These are phyloP conservation scores for Drosophila anomelani DNA, from an alignment of 2,888 invertebrate species.

Conservation along the genomic window DNA sequence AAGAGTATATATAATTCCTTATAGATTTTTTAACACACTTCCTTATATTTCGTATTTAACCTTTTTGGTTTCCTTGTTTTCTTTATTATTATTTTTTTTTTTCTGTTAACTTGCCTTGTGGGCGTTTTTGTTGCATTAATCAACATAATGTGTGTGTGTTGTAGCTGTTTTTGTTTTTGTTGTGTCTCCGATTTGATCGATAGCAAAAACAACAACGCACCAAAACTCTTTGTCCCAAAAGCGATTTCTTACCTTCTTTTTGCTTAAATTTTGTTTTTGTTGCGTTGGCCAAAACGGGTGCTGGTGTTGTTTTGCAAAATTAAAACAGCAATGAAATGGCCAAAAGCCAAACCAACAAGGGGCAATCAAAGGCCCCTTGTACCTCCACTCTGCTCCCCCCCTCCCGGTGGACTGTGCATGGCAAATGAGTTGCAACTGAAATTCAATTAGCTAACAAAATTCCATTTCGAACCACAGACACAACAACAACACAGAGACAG, in stretches of 20 bases:
- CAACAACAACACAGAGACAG: slow-evolving; percentile 41
- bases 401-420: slow-evolving; percentile 58
- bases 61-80: slow-evolving; percentile 2
- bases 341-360: slow-evolving; percentile 68
- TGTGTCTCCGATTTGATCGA: slow-evolving; percentile 43
- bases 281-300: slow-evolving; percentile 32
- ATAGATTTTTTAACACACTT: not conserved
- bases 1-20: not conserved
- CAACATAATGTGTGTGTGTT: slow-evolving; percentile 65
- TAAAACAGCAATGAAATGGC: slow-evolving; percentile 80
- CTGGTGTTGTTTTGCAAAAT: slow-evolving; percentile 62
- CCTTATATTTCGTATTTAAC: slow-evolving; percentile 10
- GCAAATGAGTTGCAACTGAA: slow-evolving; percentile 81
- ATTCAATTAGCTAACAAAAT: slow-evolving; percentile 80
- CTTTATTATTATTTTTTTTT: not conserved
- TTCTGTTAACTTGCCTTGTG: slow-evolving; percentile 39
- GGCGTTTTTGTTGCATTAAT: slow-evolving; percentile 69
- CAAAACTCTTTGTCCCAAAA: slow-evolving; percentile 29
- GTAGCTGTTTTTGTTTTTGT: slow-evolving; percentile 47
- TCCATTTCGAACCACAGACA: slow-evolving; percentile 71
- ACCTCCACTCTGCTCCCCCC: not conserved
- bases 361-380: slow-evolving; percentile 28
- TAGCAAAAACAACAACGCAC: slow-evolving; percentile 39
- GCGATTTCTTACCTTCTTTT: slow-evolving; percentile 30
- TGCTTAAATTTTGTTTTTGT: slow-evolving; percentile 31